phyloP scores from a whole-genome alignment of 2,888 invertebrate genomes.

The Pocota personata region DNA sequence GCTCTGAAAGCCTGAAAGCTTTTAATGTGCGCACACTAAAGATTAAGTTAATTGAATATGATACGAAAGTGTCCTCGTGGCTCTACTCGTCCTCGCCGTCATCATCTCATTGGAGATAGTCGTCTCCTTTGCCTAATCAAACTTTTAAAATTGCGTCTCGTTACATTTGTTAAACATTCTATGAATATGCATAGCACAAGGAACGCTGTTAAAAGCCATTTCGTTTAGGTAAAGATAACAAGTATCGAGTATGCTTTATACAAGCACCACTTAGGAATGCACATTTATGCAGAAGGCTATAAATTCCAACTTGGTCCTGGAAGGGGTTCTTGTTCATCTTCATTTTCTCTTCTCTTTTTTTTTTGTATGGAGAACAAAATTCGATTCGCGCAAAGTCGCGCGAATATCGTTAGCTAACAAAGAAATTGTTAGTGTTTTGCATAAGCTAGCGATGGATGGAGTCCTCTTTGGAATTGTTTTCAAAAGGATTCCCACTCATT shows the following conservation, averaged over 20 bases:
- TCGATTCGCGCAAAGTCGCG: constrained; percentile 54
- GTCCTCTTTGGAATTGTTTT: constrained; percentile 12
- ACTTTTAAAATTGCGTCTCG: constrained; percentile 66
- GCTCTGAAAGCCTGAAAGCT: constrained; percentile 44
- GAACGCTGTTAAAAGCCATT: constrained; percentile 22
- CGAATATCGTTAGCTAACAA: constrained; percentile 37
- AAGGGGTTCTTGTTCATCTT: constrained; percentile 2
- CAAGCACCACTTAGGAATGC: constrained; percentile 65
- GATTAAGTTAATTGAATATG: constrained; percentile 72
- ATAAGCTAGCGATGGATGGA: constrained; percentile 35
- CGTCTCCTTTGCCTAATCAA: constrained; percentile 59
- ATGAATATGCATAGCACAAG: constrained; percentile 63
- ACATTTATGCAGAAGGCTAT: constrained; percentile 61
- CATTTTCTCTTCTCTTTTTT: neutral
- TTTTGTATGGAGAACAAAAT: constrained; percentile 18
- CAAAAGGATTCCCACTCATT: constrained; percentile 27
- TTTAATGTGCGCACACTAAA: constrained; percentile 62
- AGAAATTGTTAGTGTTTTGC: constrained; percentile 38
- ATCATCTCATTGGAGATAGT: constrained; percentile 11
- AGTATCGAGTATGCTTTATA: constrained; percentile 67
- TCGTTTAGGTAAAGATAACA: constrained; percentile 52
- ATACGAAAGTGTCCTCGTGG: constrained; percentile 37
- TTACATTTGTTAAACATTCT: constrained; percentile 67
- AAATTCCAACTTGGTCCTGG: constrained; percentile 62
- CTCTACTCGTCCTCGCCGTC: neutral